phyloP scores from a whole-genome alignment of 2,888 invertebrate species.

The Pristionchus japonicus region DNA sequence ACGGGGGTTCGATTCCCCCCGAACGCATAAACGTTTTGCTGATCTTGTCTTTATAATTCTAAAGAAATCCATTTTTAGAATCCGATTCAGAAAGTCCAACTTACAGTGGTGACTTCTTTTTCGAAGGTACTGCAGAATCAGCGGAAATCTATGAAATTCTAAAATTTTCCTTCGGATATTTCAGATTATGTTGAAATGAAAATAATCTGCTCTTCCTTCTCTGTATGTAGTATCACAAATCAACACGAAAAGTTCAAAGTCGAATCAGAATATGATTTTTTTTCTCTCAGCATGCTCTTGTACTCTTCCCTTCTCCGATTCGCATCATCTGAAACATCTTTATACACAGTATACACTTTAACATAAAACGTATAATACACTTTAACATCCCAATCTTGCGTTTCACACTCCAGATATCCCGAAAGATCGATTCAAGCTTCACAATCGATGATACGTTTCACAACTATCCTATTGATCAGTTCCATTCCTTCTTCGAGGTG shows the following conservation, averaged over 20 bases:
- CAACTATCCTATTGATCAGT: background rate
- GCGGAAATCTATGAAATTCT: too few species aligned
- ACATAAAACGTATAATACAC: too few species aligned
- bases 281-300: background rate
- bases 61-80: background rate
- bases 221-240: background rate
- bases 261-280: background rate
- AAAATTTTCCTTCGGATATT: too few species aligned
- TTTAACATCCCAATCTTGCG: too few species aligned
- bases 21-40: slow-evolving; percentile 48
- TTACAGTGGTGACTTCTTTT: too few species aligned
- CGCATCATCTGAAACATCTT: background rate
- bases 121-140: too few species aligned
- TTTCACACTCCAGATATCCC: too few species aligned
- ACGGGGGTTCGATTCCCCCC: slow-evolving; percentile 56
- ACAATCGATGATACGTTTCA: background rate
- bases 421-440: too few species aligned
- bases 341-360: too few species aligned
- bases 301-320: background rate
- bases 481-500: background rate
- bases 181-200: too few species aligned
- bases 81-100: background rate
- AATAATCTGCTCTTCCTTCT: too few species aligned
- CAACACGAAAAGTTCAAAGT: background rate
- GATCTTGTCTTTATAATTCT: background rate